phyloP scores from a whole-genome alignment of 1,140 invertebrate genomes.

The Branchinecta lynchi region DNA sequence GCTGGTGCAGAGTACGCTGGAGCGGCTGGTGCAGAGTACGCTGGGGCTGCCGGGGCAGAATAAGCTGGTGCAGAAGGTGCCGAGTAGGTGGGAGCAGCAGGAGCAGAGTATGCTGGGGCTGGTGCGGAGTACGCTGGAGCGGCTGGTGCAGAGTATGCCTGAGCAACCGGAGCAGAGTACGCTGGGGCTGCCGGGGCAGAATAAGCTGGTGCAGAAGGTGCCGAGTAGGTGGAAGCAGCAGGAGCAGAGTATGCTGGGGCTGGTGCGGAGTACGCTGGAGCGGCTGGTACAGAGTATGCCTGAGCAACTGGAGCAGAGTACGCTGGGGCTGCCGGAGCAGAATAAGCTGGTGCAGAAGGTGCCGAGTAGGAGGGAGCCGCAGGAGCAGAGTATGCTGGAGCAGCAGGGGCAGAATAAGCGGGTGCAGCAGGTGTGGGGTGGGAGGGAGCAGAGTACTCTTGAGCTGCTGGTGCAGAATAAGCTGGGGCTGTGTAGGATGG shows the following conservation, averaged over 20 bases:
- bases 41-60: background rate
- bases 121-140: too few relatives aligned
- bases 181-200: background rate
- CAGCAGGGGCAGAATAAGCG: background rate
- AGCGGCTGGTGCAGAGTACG: background rate
- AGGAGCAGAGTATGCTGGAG: background rate
- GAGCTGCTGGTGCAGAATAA: constrained; percentile 7
- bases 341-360: background rate
- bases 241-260: constrained; percentile 8
- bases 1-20: too few relatives aligned
- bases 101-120: background rate
- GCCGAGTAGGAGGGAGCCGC: background rate
- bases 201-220: too few relatives aligned
- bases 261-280: background rate
- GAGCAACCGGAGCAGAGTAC: background rate
- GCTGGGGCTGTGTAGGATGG: background rate
- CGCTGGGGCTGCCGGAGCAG: background rate
- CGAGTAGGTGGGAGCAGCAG: background rate
- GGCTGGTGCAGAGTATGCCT: background rate
- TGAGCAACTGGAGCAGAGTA: too few relatives aligned
- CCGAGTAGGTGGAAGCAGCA: background rate
- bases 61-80: background rate
- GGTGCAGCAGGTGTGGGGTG: too few relatives aligned
- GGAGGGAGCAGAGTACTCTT: background rate
- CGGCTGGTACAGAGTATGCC: background rate